Base-by-base conservation (phyloP, 2,113 vertebrate genomes). In the Furnarius figulus region DNA sequence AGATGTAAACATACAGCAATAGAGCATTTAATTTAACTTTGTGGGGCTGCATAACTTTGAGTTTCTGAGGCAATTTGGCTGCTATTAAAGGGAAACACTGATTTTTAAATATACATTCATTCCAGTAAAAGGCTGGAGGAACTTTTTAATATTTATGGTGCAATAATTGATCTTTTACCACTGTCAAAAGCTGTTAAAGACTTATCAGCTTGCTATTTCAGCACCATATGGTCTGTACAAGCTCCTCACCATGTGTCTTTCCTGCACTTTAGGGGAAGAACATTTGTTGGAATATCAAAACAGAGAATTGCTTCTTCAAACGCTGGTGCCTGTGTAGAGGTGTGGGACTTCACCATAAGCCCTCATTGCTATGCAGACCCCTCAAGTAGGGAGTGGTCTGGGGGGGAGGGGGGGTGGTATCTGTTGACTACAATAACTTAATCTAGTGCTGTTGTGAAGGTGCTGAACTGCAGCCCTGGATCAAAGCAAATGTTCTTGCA, bases 141-240 rank as follows among this genome's bases (percentile, higher is more conserved):
- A 73, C 52, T 86, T 97, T 96, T 98, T 97, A 97, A 97, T 97
- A 98, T 97, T 97, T 97, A 97, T 97, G 81, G 94, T 95, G 91
- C 85, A 96, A 96, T 97, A 97, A 96, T 96, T 97, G 97, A 97
- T 98, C 95, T 97, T 96, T 97, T 97, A 96, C 95, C 81, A 97
- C 97, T 96, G 94, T 97, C 97, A 97, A 96, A 96, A 96, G 89
- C 91, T 98, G 95, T 96, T 97, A 96, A 97, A 97, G 97, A 80
- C 83, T 95, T 96, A 97, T 87, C 94, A 95, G 89, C 89, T 97
- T 98, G 92, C 96, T 97, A 66, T 97, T 97, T 97, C 95, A 96
- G 94, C 90, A 95, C 97, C 98, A 98, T 98, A 97, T 98, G 97
- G 93, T 97, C 85, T 92, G 71, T 76, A 76, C 44, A 86, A 97